phyloP scores from a whole-genome alignment of 2,797 vertebrate genomes.

The Gambelia wislizenii region DNA sequence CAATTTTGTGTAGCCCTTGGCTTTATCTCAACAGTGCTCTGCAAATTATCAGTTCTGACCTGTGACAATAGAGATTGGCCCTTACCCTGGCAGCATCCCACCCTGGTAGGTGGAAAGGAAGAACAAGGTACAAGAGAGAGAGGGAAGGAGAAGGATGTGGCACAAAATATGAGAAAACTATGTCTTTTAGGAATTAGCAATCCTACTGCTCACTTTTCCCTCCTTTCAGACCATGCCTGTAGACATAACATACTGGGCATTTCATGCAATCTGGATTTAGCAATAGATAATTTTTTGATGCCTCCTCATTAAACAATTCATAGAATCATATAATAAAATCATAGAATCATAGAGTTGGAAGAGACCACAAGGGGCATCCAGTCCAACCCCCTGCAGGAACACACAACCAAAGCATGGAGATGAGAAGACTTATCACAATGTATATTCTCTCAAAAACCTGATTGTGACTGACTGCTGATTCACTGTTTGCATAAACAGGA shows the following conservation, averaged over 20 bases:
- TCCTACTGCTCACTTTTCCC: background rate
- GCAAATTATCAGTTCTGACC: background rate
- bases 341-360: too few species aligned
- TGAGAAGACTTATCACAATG: background rate
- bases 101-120: background rate
- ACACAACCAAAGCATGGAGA: too few species aligned
- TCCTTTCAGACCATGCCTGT: background rate
- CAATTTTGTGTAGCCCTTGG: background rate
- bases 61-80: background rate
- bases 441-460: background rate
- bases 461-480: conserved; percentile 2
- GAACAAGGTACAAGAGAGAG: background rate
- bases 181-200: background rate
- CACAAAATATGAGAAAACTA: background rate
- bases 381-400: too few species aligned
- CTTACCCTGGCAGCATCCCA: background rate
- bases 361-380: too few species aligned
- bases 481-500: conserved; percentile 5
- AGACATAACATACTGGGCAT: background rate
- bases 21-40: background rate
- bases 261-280: background rate
- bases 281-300: background rate
- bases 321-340: too few species aligned
- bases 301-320: background rate
- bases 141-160: background rate